Base-by-base conservation (phyloP, 2,113 vertebrate genomes). In the Syrmaticus mikado region DNA sequence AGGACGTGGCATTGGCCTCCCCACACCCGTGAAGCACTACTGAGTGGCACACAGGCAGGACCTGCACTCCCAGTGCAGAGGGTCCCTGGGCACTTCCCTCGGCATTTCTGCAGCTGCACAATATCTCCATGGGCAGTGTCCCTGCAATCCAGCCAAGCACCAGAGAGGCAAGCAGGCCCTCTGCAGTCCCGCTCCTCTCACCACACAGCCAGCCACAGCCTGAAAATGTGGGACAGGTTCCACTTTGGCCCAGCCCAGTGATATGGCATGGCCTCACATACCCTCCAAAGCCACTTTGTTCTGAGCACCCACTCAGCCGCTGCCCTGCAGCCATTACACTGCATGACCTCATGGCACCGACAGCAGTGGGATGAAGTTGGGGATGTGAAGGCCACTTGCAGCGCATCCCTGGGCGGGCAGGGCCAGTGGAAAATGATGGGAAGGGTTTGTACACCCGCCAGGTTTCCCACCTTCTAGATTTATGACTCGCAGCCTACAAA, bases 381-480 rank as follows among this genome's bases (percentile, higher is more conserved):
- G 78, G 73, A 79, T 43, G 65, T 2, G 1, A 58, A 67, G 13
- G 62, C 67, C 7, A 38, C 46, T 73, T 8, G 2, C 6, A 1
- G 72, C 62, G 14, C 0, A 0, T 48, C 84, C 81, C 64, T 2
- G 2, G 67, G 52, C 2, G 12, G 83, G 89, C 92, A 85, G 84
- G 64, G 78, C 0, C 3, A 14, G 75, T 91, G 86, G 86, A 86
- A 94, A 94, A 90, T 12, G 55, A 85, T 28, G 86, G 84, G 82
- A 85, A 94, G 28, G 60, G 52, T 90, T 68, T 94, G 89, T 80
- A 12, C 0, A 74, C 24, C 28, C 0, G 0, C 83, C 78, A 92
- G 70, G 46, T 86, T 10, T 93, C 92, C 86, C 88, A 92, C 81
- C 84, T 96, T 94, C 81, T 50, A 11, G 67, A 65, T 48, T 58